Evolutionary conservation across 2,113 vertebrate genomes (phyloP).

Genomic region (Jacana jacana): DNA sequence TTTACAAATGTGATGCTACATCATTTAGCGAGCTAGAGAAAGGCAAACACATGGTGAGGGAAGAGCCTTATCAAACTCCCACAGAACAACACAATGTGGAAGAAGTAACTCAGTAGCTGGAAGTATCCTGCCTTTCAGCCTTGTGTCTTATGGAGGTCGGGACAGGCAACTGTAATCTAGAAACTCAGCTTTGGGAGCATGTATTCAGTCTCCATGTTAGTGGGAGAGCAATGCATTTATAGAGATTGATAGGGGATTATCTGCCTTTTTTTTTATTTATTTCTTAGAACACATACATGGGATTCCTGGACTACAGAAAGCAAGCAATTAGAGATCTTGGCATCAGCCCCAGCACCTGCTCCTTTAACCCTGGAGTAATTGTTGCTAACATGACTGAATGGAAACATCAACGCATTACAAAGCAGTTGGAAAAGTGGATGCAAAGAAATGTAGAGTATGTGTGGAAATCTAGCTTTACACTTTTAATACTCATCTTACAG

Average conservation of each 20-base stretch:
- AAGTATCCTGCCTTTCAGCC: not conserved
- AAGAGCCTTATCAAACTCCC: not conserved
- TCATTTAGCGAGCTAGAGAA: not conserved
- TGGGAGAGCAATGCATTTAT: not conserved
- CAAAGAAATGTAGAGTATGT: constrained; percentile 86
- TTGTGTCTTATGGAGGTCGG: not conserved
- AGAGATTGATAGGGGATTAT: not conserved
- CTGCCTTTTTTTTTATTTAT: not conserved
- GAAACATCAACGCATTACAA: constrained; percentile 91
- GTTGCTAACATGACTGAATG: constrained; percentile 91
- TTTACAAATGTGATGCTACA: not conserved
- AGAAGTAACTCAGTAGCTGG: not conserved
- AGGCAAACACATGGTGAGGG: not conserved
- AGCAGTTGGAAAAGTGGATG: constrained; percentile 96
- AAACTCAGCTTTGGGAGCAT: not conserved
- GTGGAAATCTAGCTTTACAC: not conserved
- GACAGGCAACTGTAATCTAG: not conserved
- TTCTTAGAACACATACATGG: constrained; percentile 93
- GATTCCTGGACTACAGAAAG: constrained; percentile 94
- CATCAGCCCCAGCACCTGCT: constrained; percentile 92
- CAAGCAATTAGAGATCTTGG: constrained; percentile 86
- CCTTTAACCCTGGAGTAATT: constrained; percentile 96
- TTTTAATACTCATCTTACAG: not conserved
- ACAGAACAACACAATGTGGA: not conserved
- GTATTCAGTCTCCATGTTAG: not conserved